Conservation (phyloP, 2,797 vertebrate genomes). For the Acipenser transmontanus region DNA sequence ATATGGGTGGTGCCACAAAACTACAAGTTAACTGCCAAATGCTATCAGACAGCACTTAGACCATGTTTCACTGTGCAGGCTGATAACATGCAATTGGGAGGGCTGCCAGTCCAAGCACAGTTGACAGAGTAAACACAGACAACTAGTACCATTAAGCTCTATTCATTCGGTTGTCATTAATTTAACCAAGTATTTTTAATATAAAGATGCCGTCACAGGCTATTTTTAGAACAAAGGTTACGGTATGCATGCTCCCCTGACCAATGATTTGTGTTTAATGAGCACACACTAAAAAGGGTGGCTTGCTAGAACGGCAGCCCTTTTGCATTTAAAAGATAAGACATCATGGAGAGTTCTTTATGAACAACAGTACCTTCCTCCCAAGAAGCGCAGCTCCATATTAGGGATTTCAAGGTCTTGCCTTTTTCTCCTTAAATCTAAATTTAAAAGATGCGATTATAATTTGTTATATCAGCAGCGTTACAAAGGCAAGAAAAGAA, state of each 20-base stretch:
- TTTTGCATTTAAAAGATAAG: conserved; percentile 62
- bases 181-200: no score
- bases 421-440: no score
- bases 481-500: neutral
- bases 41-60: conserved; percentile 71
- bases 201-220: neutral
- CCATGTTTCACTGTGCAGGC: conserved; percentile 58
- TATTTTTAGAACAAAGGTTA: no score
- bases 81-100: conserved; percentile 63
- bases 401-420: no score
- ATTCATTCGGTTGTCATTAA: neutral
- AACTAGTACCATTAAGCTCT: neutral
- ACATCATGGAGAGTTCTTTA: conserved; percentile 35
- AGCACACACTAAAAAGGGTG: neutral
- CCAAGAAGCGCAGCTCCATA: neutral
- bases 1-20: conserved; percentile 61
- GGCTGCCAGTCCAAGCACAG: conserved; percentile 56
- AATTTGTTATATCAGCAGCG: neutral
- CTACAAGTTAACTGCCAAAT: conserved; percentile 59
- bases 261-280: no score
- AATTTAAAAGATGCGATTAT: no score
- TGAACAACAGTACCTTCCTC: neutral
- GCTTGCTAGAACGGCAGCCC: conserved; percentile 1
- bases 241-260: no score
- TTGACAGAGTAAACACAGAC: conserved; percentile 15